These are phyloP conservation scores for Elegia similella DNA, from an alignment of 2,888 invertebrate species.

Conservation along the genomic window DNA sequence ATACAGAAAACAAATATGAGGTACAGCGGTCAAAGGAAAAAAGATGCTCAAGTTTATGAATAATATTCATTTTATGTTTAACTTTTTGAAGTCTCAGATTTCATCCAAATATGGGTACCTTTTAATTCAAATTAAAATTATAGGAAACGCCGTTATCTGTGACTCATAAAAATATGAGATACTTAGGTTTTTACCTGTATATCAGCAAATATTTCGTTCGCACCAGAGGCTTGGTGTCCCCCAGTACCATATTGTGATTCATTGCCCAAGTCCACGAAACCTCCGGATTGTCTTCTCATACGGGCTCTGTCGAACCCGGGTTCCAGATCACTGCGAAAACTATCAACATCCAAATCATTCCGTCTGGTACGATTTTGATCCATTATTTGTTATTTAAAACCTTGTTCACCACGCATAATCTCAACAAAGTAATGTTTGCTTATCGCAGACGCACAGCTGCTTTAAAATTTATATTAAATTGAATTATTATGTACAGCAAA, in stretches of 20 bases:
- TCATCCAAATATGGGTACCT: not conserved
- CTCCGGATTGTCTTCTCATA: conserved; percentile 85
- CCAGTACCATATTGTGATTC: conserved; percentile 89
- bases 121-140: not conserved
- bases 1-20: no score
- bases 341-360: conserved; percentile 66
- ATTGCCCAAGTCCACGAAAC: conserved; percentile 88
- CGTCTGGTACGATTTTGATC: conserved; percentile 61
- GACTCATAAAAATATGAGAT: not conserved
- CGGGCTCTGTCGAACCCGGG: conserved; percentile 74
- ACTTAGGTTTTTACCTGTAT: conserved; percentile 87
- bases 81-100: not conserved
- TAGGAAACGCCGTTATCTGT: not conserved
- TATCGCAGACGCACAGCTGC: conserved; percentile 2
- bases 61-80: no score
- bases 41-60: no score
- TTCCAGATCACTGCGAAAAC: conserved; percentile 66
- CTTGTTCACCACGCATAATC: conserved; percentile 17
- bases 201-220: conserved; percentile 95
- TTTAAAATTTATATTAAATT: not conserved
- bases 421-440: conserved; percentile 16
- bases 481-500: not conserved
- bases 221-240: conserved; percentile 92
- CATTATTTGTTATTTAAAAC: conserved; percentile 42
- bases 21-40: no score